Evolutionary conservation across 1,140 invertebrate genomes (phyloP).

Genomic region (Lordiphosa stackelbergi): DNA sequence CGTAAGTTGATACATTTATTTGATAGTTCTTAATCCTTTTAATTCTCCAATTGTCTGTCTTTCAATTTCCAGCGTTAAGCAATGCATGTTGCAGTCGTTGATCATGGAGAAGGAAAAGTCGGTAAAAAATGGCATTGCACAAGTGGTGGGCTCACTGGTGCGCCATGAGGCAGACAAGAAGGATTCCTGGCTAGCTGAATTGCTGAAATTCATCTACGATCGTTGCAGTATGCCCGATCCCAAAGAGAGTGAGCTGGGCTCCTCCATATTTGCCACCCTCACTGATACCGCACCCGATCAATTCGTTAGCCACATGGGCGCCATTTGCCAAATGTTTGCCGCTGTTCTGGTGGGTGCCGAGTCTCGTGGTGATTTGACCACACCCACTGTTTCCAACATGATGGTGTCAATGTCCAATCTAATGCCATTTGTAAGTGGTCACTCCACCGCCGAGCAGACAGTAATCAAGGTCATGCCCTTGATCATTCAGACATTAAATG

Average conservation of each 20-base stretch:
- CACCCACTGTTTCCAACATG: conserved; percentile 61
- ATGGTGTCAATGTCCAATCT: conserved; percentile 56
- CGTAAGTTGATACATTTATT: conserved; percentile 67
- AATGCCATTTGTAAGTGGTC: conserved; percentile 61
- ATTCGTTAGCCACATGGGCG: conserved; percentile 66
- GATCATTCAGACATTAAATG: conserved; percentile 80
- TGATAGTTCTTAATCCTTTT: not conserved
- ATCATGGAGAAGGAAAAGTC: conserved; percentile 81
- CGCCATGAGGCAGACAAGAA: conserved; percentile 83
- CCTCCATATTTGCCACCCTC: conserved; percentile 65
- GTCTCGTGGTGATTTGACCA: conserved; percentile 46
- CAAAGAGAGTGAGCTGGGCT: conserved; percentile 67
- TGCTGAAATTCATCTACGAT: conserved; percentile 82
- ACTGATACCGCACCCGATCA: conserved; percentile 71
- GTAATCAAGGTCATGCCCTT: conserved; percentile 82
- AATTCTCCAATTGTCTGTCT: no score
- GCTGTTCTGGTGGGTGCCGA: conserved; percentile 48
- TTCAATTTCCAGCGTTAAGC: conserved; percentile 79
- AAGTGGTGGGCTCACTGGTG: conserved; percentile 83
- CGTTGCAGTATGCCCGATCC: conserved; percentile 54
- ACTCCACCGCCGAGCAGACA: conserved; percentile 76
- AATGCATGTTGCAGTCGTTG: conserved; percentile 80
- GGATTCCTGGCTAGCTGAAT: conserved; percentile 82
- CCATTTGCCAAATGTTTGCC: conserved; percentile 61
- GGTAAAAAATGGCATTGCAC: conserved; percentile 82